Evolutionary conservation across 2,113 vertebrate genomes (phyloP).

Genomic region (Lathamus discolor): DNA sequence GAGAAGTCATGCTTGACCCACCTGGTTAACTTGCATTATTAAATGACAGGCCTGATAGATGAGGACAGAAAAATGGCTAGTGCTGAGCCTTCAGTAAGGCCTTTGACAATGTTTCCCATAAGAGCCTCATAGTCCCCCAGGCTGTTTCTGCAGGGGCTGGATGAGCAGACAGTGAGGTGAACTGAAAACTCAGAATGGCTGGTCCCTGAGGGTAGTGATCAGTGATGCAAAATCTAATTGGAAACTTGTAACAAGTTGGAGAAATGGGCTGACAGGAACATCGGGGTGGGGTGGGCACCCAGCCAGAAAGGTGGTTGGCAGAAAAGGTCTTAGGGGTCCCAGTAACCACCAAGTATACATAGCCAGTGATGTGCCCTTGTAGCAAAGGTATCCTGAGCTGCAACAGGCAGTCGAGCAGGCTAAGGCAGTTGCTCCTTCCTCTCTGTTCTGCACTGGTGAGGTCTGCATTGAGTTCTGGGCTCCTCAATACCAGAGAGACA

Average conservation of each 20-base stretch:
- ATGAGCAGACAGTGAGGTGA: not conserved
- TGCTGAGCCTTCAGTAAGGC: not conserved
- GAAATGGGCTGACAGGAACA: not conserved
- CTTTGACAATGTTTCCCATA: not conserved
- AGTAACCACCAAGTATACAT: not conserved
- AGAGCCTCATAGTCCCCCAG: not conserved
- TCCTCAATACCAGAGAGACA: not conserved
- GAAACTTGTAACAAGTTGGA: not conserved
- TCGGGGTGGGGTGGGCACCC: not conserved
- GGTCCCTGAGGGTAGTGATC: not conserved
- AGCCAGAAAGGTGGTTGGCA: not conserved
- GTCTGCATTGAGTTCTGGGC: not conserved
- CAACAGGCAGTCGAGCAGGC: not conserved
- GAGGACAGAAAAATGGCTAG: not conserved
- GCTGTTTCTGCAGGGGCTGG: not conserved
- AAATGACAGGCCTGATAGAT: not conserved
- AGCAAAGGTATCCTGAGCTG: too few species aligned
- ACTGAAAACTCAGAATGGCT: not conserved
- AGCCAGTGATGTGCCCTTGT: not conserved
- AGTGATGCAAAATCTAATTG: not conserved
- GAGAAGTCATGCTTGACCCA: not conserved
- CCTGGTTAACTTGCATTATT: not conserved
- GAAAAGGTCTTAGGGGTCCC: not conserved
- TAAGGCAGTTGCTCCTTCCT: not conserved
- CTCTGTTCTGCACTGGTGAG: not conserved